Percentiles rank a stretch among this genome's conserved stretches.
These are phyloP conservation scores for Grammomys dolichurus DNA, from an alignment of 2,113 vertebrate genomes.

Conservation along the genomic window DNA sequence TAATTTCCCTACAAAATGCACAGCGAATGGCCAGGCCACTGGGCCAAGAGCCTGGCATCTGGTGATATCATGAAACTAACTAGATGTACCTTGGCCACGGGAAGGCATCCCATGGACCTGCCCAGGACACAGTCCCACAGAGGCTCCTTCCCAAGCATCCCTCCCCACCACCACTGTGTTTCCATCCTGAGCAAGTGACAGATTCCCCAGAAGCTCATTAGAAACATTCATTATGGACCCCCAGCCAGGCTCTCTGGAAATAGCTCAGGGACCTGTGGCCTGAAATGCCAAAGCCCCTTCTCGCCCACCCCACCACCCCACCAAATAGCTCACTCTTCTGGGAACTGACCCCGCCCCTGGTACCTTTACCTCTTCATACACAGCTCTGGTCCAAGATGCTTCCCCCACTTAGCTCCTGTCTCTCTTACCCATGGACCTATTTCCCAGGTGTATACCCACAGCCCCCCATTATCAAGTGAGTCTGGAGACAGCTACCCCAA, in stretches of 20 bases:
- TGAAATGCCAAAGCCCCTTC: neutral
- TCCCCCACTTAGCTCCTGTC: neutral
- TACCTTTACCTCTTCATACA: too few species aligned
- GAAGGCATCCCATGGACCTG: neutral
- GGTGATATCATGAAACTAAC: neutral
- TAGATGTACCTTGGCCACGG: too few species aligned
- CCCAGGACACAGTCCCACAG: fast-evolving
- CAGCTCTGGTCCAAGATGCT: neutral
- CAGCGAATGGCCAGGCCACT: too few species aligned
- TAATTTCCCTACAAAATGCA: neutral
- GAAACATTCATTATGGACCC: neutral
- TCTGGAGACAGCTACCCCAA: neutral
- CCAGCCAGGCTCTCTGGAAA: neutral
- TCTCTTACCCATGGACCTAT: neutral
- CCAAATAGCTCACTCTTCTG: neutral
- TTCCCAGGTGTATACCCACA: neutral
- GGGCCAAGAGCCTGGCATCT: neutral
- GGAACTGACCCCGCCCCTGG: neutral
- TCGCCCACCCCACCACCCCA: too few species aligned
- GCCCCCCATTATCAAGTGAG: neutral
- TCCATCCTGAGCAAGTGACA: neutral
- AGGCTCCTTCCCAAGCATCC: neutral
- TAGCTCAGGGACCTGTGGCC: fast-evolving
- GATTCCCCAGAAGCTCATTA: neutral
- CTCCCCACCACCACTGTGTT: too few species aligned